Conservation (phyloP, 2,113 vertebrate species). For the Ictalurus furcatus region DNA sequence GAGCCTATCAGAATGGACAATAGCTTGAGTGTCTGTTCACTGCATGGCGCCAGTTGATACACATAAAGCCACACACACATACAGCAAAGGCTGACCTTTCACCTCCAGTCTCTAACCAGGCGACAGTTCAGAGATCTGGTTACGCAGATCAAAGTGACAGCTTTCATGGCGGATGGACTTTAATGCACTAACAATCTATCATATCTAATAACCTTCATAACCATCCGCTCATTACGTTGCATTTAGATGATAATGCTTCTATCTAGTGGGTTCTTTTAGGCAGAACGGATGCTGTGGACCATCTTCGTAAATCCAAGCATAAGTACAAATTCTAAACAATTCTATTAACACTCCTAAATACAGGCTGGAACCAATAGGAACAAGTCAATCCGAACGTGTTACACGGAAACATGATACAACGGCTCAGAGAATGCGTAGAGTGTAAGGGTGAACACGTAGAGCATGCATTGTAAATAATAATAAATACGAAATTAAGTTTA, state of each 20-base stretch:
- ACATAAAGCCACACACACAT: slow-evolving; percentile 23
- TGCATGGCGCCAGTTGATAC: slow-evolving; percentile 15
- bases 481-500: too few relatives aligned
- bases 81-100: not conserved
- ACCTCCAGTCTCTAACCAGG: slow-evolving; percentile 13
- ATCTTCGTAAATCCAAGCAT: not conserved
- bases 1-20: slow-evolving; percentile 33
- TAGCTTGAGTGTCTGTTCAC: not conserved
- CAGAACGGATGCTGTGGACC: not conserved
- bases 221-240: not conserved
- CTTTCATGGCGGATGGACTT: not conserved
- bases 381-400: too few relatives aligned
- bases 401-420: too few relatives aligned
- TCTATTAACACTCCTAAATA: not conserved
- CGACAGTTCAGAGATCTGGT: slow-evolving; percentile 10
- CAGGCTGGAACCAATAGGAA: not conserved
- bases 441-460: too few relatives aligned
- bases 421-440: too few relatives aligned
- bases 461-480: too few relatives aligned
- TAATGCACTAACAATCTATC: too few relatives aligned
- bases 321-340: not conserved
- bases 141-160: not conserved
- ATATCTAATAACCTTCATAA: not conserved
- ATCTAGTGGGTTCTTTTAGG: not conserved
- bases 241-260: not conserved